Evolutionary conservation across 2,797 vertebrate genomes (phyloP).

Genomic region (Semotilus atromaculatus): DNA sequence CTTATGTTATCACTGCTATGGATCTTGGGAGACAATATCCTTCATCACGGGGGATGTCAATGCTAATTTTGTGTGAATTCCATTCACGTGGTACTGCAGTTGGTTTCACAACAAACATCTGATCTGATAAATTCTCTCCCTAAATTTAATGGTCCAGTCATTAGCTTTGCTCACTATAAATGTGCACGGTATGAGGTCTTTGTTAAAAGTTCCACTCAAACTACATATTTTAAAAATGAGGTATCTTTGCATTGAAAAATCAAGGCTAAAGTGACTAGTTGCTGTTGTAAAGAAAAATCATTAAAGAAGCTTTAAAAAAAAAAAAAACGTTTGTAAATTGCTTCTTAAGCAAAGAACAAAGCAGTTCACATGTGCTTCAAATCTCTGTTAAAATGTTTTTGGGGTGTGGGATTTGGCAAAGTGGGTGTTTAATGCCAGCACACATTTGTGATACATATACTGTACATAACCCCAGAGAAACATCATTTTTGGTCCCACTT

Average conservation of each 20-base stretch:
- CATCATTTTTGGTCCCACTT: too few species aligned
- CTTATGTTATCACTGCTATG: background rate
- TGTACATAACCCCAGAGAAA: slow-evolving; percentile 15
- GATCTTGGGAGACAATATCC: background rate
- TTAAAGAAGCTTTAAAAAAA: background rate
- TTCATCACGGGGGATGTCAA: background rate
- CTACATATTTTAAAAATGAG: background rate
- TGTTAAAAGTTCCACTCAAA: background rate
- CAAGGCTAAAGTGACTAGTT: background rate
- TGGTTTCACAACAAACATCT: background rate
- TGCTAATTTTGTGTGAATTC: background rate
- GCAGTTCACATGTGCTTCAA: background rate
- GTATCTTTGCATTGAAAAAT: background rate
- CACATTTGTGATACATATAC: background rate
- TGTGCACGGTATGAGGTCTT: background rate
- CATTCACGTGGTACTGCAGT: background rate
- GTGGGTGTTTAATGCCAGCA: background rate
- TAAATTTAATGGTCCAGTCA: background rate
- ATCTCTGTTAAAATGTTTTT: background rate
- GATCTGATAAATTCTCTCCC: background rate
- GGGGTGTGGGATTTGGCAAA: slow-evolving; percentile 9
- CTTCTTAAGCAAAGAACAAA: background rate
- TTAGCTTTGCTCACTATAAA: background rate
- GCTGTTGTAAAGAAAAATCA: background rate
- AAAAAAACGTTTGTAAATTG: background rate